Percentiles rank a stretch among this genome's conserved stretches.
phyloP scores from a whole-genome alignment of 2,113 vertebrate species.

The Antechinus stuartii region DNA sequence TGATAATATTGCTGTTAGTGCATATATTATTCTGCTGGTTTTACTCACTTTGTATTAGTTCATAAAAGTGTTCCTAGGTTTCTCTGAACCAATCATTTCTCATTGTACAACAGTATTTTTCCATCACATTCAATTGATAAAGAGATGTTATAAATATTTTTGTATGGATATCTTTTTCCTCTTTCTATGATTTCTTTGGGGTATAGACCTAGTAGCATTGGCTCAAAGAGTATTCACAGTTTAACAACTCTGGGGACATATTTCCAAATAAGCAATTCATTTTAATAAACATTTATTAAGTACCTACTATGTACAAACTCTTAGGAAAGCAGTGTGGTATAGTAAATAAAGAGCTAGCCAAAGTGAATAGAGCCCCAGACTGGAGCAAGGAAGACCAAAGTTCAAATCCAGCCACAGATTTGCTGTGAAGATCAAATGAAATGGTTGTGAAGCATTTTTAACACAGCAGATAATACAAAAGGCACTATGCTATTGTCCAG shows the following conservation, averaged over 20 bases:
- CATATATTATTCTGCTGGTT: background rate
- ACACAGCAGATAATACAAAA: too few species aligned
- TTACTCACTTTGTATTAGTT: background rate
- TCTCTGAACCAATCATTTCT: background rate
- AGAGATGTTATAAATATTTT: background rate
- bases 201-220: background rate
- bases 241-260: background rate
- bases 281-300: background rate
- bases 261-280: background rate
- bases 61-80: background rate
- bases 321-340: background rate
- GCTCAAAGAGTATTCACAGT: background rate
- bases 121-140: background rate
- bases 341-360: background rate
- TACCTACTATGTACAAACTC: background rate
- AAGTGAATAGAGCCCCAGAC: background rate
- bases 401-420: background rate
- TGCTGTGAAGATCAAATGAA: background rate
- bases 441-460: background rate
- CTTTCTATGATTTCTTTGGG: background rate
- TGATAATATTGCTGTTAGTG: background rate
- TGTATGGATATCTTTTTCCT: background rate
- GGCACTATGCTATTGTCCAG: background rate
- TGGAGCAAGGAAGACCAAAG: background rate
- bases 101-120: background rate